Percentiles rank a stretch among this genome's conserved stretches.
phyloP scores from a whole-genome alignment of 1,140 invertebrate genomes.

The Heterodera carotae region DNA sequence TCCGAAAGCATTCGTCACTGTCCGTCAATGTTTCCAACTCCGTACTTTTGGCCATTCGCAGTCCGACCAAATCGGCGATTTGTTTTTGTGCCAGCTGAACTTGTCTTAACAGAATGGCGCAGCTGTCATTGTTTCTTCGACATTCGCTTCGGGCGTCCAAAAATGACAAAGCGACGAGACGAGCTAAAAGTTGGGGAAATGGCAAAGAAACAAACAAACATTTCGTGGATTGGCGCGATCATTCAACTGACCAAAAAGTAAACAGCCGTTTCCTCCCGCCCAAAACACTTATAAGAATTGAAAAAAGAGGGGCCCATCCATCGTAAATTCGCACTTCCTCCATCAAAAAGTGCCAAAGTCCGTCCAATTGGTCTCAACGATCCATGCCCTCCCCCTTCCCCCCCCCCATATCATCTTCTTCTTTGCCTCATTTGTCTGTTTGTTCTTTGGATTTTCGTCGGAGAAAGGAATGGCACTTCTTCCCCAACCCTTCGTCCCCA shows the following conservation, averaged over 20 bases:
- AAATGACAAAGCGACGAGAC: conserved; percentile 8
- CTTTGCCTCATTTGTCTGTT: not conserved
- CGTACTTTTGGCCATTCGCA: not conserved
- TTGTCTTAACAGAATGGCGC: not conserved
- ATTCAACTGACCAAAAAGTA: not conserved
- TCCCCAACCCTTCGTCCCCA: not conserved
- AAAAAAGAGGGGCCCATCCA: not conserved
- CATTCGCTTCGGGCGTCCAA: not conserved
- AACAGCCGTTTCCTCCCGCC: not conserved
- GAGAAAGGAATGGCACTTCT: too few relatives aligned
- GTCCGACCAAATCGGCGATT: not conserved
- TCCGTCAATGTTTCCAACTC: not conserved
- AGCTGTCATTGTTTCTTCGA: not conserved
- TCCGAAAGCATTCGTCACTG: conserved; percentile 5
- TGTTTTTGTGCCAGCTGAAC: not conserved
- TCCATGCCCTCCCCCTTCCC: not conserved
- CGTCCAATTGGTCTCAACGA: not conserved
- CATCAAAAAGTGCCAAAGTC: conserved; percentile 11
- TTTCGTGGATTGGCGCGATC: not conserved
- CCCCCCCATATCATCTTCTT: not conserved
- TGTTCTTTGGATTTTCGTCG: not conserved
- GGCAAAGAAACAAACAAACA: not conserved
- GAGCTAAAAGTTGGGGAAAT: not conserved
- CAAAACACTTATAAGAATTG: not conserved
- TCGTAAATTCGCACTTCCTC: not conserved